Percentiles rank a stretch among this genome's conserved stretches.
phyloP scores from a whole-genome alignment of 2,113 vertebrate species.

The Poeciliopsis turrubarensis region DNA sequence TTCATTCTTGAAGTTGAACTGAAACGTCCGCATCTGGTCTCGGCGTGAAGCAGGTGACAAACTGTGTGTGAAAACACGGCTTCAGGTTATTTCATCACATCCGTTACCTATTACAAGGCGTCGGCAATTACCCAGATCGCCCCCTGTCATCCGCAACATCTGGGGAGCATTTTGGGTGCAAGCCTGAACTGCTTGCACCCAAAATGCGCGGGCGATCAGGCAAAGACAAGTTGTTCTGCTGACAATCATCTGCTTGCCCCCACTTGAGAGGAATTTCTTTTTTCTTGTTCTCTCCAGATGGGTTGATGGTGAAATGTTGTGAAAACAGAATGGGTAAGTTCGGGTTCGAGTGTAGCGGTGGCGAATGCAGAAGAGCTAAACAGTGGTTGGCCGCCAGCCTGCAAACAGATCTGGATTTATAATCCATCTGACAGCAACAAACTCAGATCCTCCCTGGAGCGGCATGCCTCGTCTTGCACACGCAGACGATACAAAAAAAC shows the following conservation, averaged over 20 bases:
- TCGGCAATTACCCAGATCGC: not conserved
- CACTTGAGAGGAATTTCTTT: slow-evolving; percentile 6
- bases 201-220: slow-evolving; percentile 18
- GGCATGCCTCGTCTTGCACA: slow-evolving; percentile 56
- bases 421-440: slow-evolving; percentile 53
- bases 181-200: slow-evolving; percentile 11
- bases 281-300: not conserved
- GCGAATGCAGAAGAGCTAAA: slow-evolving; percentile 9
- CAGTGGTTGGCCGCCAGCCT: slow-evolving; percentile 31
- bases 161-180: not conserved
- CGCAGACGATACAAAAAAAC: slow-evolving; percentile 12
- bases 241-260: slow-evolving; percentile 3
- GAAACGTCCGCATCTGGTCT: too few relatives aligned
- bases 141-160: slow-evolving; percentile 2
- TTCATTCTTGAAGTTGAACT: too few relatives aligned
- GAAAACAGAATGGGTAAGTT: slow-evolving; percentile 28
- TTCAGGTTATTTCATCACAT: not conserved
- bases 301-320: slow-evolving; percentile 21
- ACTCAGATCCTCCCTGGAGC: slow-evolving; percentile 42
- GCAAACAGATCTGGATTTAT: slow-evolving; percentile 43
- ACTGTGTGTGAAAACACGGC: too few relatives aligned
- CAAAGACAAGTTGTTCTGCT: slow-evolving; percentile 28
- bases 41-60: too few relatives aligned
- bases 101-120: not conserved
- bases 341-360: not conserved